A percentile compares a stretch with the other conserved stretches of the same genome.
These are phyloP conservation scores for Odontomyia ornata DNA, from an alignment of 2,888 invertebrate genomes.

Conservation along the genomic window DNA sequence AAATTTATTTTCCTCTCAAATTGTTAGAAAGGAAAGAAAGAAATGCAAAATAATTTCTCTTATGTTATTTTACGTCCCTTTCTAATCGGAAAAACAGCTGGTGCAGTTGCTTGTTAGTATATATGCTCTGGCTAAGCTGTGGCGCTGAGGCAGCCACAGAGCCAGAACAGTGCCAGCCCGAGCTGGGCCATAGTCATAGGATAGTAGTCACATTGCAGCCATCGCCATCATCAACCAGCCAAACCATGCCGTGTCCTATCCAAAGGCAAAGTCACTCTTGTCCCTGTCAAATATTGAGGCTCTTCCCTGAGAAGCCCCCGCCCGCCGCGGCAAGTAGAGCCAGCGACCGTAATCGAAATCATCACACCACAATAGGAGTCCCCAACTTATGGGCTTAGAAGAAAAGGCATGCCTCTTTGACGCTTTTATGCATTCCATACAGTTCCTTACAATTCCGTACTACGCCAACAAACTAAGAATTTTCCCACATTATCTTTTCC, in stretches of 20 bases:
- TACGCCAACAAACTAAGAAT: slow-evolving; percentile 26
- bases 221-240: slow-evolving; percentile 6
- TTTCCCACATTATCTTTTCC: slow-evolving; percentile 37
- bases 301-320: neutral
- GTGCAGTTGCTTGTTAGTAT: too few species aligned
- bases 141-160: slow-evolving; percentile 16
- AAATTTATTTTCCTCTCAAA: too few species aligned
- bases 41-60: too few species aligned
- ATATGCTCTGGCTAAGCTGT: too few species aligned
- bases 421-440: slow-evolving; percentile 22
- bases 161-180: slow-evolving; percentile 15
- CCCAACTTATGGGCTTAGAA: slow-evolving; percentile 24
- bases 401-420: slow-evolving; percentile 21
- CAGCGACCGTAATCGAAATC: neutral
- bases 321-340: neutral
- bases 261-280: slow-evolving; percentile 15
- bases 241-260: slow-evolving; percentile 9
- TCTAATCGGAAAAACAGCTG: too few species aligned
- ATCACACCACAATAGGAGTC: slow-evolving; percentile 5
- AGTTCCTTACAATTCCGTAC: neutral
- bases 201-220: slow-evolving; percentile 17
- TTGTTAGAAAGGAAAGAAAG: too few species aligned
- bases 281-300: slow-evolving; percentile 34
- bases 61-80: too few species aligned
- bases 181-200: neutral